Evolutionary conservation across 2,888 invertebrate species (phyloP).

Genomic region (Zeuzera pyrina): DNA sequence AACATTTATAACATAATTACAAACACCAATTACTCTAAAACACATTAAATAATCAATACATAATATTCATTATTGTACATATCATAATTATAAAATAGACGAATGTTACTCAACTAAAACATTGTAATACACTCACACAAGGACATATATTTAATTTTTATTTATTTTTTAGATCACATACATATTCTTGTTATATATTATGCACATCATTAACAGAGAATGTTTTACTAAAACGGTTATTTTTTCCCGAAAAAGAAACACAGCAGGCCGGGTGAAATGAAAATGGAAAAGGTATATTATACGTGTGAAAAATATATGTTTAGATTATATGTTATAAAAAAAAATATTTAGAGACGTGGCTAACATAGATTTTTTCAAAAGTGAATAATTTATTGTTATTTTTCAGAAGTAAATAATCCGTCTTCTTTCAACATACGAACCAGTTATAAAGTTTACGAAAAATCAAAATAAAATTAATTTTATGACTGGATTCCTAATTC

Average conservation of each 20-base stretch:
- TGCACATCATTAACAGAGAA: slow-evolving; percentile 61
- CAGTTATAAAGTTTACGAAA: too few relatives aligned
- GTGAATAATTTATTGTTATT: slow-evolving; percentile 46
- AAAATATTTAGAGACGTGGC: slow-evolving; percentile 55
- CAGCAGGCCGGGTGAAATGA: slow-evolving; percentile 86
- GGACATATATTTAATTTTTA: not conserved
- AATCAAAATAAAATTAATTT: too few relatives aligned
- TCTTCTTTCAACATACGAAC: too few relatives aligned
- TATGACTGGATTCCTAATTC: too few relatives aligned
- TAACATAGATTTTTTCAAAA: slow-evolving; percentile 60
- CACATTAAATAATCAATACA: too few relatives aligned
- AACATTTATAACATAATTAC: too few relatives aligned
- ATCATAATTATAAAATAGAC: too few relatives aligned
- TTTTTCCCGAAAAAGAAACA: slow-evolving; percentile 77
- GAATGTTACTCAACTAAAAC: too few relatives aligned
- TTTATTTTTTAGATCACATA: slow-evolving; percentile 17
- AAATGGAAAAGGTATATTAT: slow-evolving; percentile 78
- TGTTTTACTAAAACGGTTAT: slow-evolving; percentile 62
- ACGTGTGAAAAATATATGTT: slow-evolving; percentile 65
- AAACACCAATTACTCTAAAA: too few relatives aligned
- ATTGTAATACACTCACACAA: not conserved
- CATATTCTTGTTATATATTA: slow-evolving; percentile 26
- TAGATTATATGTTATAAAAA: slow-evolving; percentile 59
- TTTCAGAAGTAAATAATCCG: slow-evolving; percentile 1
- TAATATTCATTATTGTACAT: too few relatives aligned